Percentiles rank a stretch among this genome's conserved stretches.
phyloP scores from a whole-genome alignment of 2,113 vertebrate genomes.

The Crocuta crocuta region DNA sequence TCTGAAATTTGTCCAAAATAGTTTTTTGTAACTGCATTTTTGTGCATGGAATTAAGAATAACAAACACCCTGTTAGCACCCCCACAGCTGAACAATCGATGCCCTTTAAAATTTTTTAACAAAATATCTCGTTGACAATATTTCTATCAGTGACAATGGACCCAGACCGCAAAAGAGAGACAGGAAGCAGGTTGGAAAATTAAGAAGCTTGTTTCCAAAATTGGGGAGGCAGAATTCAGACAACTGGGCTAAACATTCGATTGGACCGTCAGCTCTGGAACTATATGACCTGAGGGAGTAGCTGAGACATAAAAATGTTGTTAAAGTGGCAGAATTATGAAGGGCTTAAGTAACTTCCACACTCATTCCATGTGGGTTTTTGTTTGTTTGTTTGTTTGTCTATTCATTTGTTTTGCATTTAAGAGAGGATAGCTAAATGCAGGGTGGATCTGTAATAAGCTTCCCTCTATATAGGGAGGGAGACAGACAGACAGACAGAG shows the following conservation, averaged over 20 bases:
- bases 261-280: not conserved
- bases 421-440: not conserved
- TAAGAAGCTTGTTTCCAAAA: not conserved
- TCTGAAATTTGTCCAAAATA: not conserved
- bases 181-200: not conserved
- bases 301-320: not conserved
- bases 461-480: not conserved
- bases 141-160: not conserved
- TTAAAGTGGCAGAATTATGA: not conserved
- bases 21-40: not conserved
- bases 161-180: not conserved
- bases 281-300: not conserved
- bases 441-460: not conserved
- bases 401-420: not conserved
- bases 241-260: not conserved
- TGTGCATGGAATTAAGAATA: not conserved
- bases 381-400: too few species aligned
- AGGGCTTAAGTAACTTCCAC: not conserved
- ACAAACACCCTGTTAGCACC: not conserved
- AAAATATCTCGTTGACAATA: not conserved
- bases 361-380: not conserved
- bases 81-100: not conserved
- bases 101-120: not conserved
- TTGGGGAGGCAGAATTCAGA: not conserved
- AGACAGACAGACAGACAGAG: not conserved